These are phyloP conservation scores for Eupithecia abbreviata DNA, from an alignment of 2,888 invertebrate genomes.

Conservation along the genomic window DNA sequence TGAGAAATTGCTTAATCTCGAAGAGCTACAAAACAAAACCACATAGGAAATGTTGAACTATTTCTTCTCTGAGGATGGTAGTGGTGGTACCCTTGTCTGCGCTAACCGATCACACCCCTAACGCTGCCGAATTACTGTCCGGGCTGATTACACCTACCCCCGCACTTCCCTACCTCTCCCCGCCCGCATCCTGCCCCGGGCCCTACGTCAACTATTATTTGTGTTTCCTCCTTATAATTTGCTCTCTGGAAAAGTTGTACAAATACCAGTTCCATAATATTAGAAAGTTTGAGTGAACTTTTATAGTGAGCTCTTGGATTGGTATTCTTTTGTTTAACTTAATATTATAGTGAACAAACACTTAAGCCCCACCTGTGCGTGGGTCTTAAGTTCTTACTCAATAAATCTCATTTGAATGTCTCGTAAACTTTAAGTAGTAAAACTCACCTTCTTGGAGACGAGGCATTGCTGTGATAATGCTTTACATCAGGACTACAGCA, in stretches of 20 bases:
- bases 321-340: constrained; percentile 60
- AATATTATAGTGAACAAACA: background rate
- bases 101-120: constrained; percentile 83
- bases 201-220: constrained; percentile 81
- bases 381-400: constrained; percentile 26
- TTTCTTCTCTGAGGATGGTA: constrained; percentile 81
- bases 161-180: constrained; percentile 47
- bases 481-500: background rate
- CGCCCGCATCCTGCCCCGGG: constrained; percentile 57
- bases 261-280: constrained; percentile 75
- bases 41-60: constrained; percentile 81
- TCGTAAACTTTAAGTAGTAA: constrained; percentile 61
- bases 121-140: constrained; percentile 82
- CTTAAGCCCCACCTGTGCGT: background rate
- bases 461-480: background rate
- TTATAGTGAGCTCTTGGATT: constrained; percentile 68
- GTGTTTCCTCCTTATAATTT: constrained; percentile 81
- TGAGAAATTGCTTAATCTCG: constrained; percentile 81
- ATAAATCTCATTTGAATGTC: constrained; percentile 67
- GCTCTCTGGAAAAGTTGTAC: constrained; percentile 76
- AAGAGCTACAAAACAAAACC: constrained; percentile 83
- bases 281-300: constrained; percentile 72
- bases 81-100: constrained; percentile 80
- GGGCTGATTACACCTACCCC: constrained; percentile 76
- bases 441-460: background rate